These are phyloP conservation scores for Bovichtus variegatus DNA, from an alignment of 2,797 vertebrate genomes.

Conservation along the genomic window DNA sequence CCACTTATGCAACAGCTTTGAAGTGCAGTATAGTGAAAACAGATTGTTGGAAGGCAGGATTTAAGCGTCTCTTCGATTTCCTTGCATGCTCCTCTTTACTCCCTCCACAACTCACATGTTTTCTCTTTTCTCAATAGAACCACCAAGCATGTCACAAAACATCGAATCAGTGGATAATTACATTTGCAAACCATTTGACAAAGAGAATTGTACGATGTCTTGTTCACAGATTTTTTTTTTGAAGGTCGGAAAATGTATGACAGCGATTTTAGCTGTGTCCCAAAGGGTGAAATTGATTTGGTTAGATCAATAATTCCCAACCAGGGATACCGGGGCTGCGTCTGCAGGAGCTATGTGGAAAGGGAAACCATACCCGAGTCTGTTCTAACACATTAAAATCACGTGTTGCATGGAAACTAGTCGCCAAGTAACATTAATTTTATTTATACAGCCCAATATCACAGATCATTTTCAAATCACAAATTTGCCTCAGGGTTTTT, in stretches of 20 bases:
- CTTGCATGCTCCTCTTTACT: slow-evolving; percentile 35
- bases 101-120: slow-evolving; percentile 43
- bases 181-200: slow-evolving; percentile 21
- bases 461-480: no score
- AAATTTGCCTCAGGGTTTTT: no score
- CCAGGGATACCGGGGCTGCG: background rate
- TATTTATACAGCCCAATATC: no score
- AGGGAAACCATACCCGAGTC: background rate
- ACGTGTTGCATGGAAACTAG: background rate
- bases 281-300: slow-evolving; percentile 7
- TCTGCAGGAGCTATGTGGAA: background rate
- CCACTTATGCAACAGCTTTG: slow-evolving; percentile 53
- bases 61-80: slow-evolving; percentile 45
- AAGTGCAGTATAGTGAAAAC: slow-evolving; percentile 57
- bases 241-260: slow-evolving; percentile 15
- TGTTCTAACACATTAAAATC: background rate
- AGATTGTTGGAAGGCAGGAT: slow-evolving; percentile 46
- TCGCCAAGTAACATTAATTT: no score
- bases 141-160: slow-evolving; percentile 28
- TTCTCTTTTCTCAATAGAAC: slow-evolving; percentile 50
- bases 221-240: background rate
- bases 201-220: background rate
- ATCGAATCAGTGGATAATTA: slow-evolving; percentile 14
- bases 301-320: background rate
- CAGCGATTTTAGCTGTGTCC: slow-evolving; percentile 4